Base-by-base conservation (phyloP, 2,888 invertebrate species). In the Allygus modestus region DNA sequence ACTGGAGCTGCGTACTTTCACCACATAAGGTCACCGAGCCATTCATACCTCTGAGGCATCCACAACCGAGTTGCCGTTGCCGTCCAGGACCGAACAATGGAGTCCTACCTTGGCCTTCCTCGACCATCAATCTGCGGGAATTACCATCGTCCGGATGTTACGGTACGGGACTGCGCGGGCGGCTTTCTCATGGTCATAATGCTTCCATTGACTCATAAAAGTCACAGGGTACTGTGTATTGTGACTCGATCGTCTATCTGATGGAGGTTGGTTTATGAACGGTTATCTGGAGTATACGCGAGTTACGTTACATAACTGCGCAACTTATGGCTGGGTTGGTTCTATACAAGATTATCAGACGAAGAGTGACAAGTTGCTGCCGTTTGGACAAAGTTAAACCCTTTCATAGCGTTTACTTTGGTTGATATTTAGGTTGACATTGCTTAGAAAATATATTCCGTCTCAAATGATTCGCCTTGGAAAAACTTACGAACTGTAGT, bases 1-100 rank as follows among this genome's bases (percentile, higher is more conserved):
- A n/a, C n/a, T n/a, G n/a, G n/a, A n/a, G n/a, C 58, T 17, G 58
- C 58, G 58, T 51, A 12, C 58, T 58, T 58, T 58, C 58, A 58
- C 58, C 58, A 58, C 58, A 58, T 58, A 58, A 58, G 58, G 58
- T 58, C 58, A 58, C 58, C 58, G 58, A 23, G 58, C 58, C 58
- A 58, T 58, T 58, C 58, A 58, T 58, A 58, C 58, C 58, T 23
- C 51, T 9, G 11, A 23, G 58, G 58, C 58, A 23, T 58, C 58
- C 58, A 58, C 58, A 23, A 51, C n/a, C n/a, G n/a, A n/a, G 41
- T 41, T 11, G 41, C 41, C 41, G 41, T 9, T 11, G 7, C 9
- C 2, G 51, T 51, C 51, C 51, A n/a, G n/a, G n/a, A n/a, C n/a
- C n/a, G n/a, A n/a, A n/a, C 58, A 58, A 58, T 58, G 26, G 58